phyloP scores from a whole-genome alignment of 2,113 vertebrate species.

The Coryphaenoides rupestris region DNA sequence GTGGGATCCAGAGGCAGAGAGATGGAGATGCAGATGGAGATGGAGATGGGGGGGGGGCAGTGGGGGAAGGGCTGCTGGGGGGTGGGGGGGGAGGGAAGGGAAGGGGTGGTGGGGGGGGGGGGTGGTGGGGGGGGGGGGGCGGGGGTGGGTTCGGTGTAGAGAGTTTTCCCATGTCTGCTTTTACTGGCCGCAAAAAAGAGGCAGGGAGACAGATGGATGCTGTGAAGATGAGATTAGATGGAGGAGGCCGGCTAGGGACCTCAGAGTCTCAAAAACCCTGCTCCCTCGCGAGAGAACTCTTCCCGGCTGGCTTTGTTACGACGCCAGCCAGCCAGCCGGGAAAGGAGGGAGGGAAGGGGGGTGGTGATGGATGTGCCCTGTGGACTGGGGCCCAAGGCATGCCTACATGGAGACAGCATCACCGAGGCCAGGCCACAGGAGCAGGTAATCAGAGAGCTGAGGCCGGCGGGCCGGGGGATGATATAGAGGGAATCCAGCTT shows the following conservation, averaged over 20 bases:
- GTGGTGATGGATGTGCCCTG: conserved; percentile 62
- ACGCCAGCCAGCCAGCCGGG: conserved; percentile 13
- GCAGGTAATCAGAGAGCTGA: conserved; percentile 59
- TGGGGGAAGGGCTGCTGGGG: conserved; percentile 30
- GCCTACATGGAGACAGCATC: conserved; percentile 51
- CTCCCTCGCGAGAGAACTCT: conserved; percentile 38
- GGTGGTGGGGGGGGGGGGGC: conserved; percentile 20
- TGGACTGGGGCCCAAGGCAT: conserved; percentile 46
- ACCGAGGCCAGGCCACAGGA: conserved; percentile 58
- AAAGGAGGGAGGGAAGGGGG: conserved; percentile 18
- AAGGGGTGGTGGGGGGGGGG: not conserved
- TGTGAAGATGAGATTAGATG: conserved; percentile 58
- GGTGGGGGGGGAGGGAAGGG: not conserved
- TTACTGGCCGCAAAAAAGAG: conserved; percentile 45
- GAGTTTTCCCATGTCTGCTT: conserved; percentile 37
- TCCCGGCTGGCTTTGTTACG: conserved; percentile 32
- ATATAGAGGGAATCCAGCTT: conserved; percentile 66
- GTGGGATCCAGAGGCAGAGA: conserved; percentile 19
- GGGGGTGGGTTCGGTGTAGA: conserved; percentile 31
- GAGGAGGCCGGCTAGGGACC: conserved; percentile 44
- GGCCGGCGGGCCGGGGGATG: conserved; percentile 49
- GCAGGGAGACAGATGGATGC: conserved; percentile 59
- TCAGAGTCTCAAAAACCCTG: conserved; percentile 41
- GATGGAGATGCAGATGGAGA: conserved; percentile 28
- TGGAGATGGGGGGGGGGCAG: conserved; percentile 27